These are phyloP conservation scores for Sphyrna mokarran DNA, from an alignment of 2,113 vertebrate species.

Conservation along the genomic window DNA sequence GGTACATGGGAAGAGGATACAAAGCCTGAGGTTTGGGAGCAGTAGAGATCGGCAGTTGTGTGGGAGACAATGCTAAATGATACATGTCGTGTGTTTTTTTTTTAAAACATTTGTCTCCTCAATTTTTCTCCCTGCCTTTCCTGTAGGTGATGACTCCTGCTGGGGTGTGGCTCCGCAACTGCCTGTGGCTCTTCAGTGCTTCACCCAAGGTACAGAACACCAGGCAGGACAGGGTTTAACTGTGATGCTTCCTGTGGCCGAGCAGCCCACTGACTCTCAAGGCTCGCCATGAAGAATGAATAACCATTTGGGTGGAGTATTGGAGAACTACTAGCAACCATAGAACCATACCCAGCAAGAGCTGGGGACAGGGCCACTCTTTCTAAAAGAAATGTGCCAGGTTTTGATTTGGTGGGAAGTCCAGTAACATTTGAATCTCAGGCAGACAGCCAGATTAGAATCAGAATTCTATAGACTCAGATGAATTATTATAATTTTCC, in stretches of 20 bases:
- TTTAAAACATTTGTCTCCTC: slow-evolving; percentile 1
- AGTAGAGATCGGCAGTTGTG: background rate
- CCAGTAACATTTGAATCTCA: background rate
- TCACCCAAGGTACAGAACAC: slow-evolving; percentile 23
- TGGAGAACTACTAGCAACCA: background rate
- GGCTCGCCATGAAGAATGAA: background rate
- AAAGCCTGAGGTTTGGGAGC: background rate
- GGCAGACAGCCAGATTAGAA: background rate
- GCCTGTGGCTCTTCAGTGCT: background rate
- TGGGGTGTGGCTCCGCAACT: slow-evolving; percentile 23
- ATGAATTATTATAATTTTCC: background rate
- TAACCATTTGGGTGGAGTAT: slow-evolving; percentile 19
- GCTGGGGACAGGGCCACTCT: background rate
- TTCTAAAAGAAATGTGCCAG: background rate
- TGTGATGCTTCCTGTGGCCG: background rate
- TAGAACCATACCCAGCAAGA: background rate
- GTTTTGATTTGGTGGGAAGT: background rate
- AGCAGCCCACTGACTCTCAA: background rate
- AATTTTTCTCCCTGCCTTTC: background rate
- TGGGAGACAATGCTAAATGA: background rate
- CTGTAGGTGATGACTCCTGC: background rate
- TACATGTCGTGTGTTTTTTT: background rate
- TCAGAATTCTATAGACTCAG: background rate
- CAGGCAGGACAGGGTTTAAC: background rate
- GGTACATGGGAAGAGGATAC: background rate